phyloP scores from a whole-genome alignment of 2,888 invertebrate species.

The Octodonta nipae region DNA sequence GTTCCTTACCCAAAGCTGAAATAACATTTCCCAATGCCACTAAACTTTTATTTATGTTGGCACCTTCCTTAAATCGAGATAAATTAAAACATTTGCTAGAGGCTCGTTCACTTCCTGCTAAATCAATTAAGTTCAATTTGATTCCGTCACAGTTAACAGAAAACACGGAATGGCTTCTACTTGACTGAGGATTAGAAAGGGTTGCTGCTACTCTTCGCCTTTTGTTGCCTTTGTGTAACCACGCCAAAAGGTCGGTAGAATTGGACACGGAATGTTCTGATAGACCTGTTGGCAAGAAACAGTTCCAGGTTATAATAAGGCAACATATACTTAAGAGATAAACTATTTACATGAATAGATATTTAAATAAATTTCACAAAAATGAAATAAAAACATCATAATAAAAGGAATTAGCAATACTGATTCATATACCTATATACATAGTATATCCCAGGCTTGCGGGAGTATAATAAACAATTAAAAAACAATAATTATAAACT shows the following conservation, averaged over 20 bases:
- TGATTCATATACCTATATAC: no score
- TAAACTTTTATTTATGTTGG: conserved; percentile 67
- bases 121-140: conserved; percentile 45
- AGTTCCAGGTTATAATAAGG: no score
- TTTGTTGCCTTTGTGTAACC: conserved; percentile 47
- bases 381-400: no score
- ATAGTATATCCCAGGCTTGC: no score
- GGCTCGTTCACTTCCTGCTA: conserved; percentile 58
- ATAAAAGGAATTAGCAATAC: no score
- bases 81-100: conserved; percentile 34
- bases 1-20: conserved; percentile 60
- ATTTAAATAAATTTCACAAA: no score
- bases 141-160: conserved; percentile 52
- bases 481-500: no score
- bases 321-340: no score
- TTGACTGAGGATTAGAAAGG: conserved; percentile 54
- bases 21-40: conserved; percentile 73
- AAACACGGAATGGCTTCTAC: conserved; percentile 60
- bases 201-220: conserved; percentile 59
- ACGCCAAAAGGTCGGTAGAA: conserved; percentile 42
- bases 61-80: conserved; percentile 45
- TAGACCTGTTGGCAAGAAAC: no score
- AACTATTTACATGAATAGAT: no score
- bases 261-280: conserved; percentile 47
- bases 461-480: no score